phyloP scores from a whole-genome alignment of 2,797 vertebrate species.

The Dendrocincla tyrannina region DNA sequence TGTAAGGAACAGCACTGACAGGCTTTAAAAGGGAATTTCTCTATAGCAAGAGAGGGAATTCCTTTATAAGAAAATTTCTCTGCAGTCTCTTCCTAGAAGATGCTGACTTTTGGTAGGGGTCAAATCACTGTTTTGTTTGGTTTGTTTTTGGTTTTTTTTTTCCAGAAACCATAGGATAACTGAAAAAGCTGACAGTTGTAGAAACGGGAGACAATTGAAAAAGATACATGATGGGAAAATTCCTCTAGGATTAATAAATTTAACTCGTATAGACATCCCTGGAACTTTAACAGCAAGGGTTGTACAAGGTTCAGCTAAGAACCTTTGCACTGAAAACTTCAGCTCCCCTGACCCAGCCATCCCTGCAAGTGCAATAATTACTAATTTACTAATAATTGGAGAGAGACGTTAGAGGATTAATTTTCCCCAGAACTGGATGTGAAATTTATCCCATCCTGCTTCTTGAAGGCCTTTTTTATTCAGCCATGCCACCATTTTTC shows the following conservation, averaged over 20 bases:
- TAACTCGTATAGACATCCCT: neutral
- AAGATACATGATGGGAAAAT: neutral
- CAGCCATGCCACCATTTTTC: neutral
- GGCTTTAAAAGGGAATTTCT: neutral
- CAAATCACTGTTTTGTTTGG: neutral
- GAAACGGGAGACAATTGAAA: neutral
- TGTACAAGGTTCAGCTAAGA: neutral
- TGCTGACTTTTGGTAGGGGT: neutral
- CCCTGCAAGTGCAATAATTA: neutral
- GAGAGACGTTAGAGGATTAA: neutral
- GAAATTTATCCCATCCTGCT: neutral
- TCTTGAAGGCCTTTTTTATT: neutral
- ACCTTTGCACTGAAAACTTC: neutral
- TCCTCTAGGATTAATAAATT: neutral
- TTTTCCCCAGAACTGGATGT: neutral
- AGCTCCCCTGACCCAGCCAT: neutral
- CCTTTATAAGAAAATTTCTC: neutral
- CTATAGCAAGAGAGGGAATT: neutral
- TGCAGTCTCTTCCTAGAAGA: neutral
- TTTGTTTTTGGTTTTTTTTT: too few relatives aligned
- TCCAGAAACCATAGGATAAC: neutral
- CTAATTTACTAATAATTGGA: neutral
- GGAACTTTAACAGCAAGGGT: neutral
- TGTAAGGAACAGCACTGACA: neutral
- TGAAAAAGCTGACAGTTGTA: neutral